phyloP scores from a whole-genome alignment of 1,140 invertebrate genomes.

The Bombus huntii region DNA sequence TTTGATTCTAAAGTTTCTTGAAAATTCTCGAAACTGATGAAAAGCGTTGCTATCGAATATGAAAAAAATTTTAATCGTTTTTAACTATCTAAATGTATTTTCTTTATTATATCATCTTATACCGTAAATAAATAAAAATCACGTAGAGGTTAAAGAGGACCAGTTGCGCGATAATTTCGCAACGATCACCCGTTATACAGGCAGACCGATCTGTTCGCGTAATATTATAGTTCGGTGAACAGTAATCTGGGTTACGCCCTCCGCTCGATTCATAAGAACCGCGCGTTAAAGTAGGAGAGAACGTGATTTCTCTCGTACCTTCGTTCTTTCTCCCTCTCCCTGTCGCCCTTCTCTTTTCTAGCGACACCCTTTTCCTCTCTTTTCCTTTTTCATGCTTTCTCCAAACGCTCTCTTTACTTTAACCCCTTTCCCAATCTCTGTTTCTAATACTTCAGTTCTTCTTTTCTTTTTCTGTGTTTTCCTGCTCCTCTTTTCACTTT shows the following conservation, averaged over 20 bases:
- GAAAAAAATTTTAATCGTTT: no score
- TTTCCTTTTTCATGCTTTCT: conserved; percentile 21
- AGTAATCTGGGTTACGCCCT: conserved; percentile 69
- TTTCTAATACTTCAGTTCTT: background rate
- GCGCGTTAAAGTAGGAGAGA: conserved; percentile 58
- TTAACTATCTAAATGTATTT: no score
- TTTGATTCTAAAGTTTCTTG: background rate
- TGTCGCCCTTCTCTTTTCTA: conserved; percentile 19
- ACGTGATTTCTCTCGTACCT: conserved; percentile 56
- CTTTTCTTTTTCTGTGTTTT: background rate
- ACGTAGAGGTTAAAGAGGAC: background rate
- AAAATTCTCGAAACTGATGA: background rate
- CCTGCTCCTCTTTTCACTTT: background rate
- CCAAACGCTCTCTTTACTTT: conserved; percentile 32
- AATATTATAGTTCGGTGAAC: conserved; percentile 76
- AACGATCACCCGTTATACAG: conserved; percentile 67
- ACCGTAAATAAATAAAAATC: background rate
- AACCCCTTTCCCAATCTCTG: background rate
- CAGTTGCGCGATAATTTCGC: background rate
- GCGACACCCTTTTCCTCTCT: background rate
- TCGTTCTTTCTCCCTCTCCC: conserved; percentile 30
- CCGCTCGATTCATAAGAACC: conserved; percentile 67
- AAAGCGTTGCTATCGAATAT: no score
- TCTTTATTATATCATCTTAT: no score
- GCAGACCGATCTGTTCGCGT: conserved; percentile 68